Evolutionary conservation across 2,888 invertebrate species (phyloP), one percentile per base, ranked within the genome.

Genomic region (Panopea generosa): DNA sequence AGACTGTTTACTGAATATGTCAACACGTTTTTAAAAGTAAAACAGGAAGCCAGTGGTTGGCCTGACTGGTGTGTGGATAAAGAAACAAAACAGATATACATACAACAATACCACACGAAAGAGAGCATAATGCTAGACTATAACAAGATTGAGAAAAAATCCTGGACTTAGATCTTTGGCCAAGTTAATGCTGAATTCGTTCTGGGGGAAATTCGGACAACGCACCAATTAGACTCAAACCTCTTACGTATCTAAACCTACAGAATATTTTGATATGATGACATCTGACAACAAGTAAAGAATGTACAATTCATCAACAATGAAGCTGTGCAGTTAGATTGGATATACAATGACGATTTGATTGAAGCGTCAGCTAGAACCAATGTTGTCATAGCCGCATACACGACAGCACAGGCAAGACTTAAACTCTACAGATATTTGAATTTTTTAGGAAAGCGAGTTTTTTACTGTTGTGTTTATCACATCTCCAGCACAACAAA

Each of bases 1-100:
- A 83, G 83, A 1, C 29, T 91, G 2, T 91, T 92, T 75, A 73
- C 85, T 0, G 83, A 80, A 0, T 91, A 89, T 71, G 86, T 92
- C 0, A 86, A 91, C n/a, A n/a, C n/a, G n/a, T n/a, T n/a, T n/a
- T n/a, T n/a, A n/a, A n/a, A n/a, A n/a, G n/a, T n/a, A n/a, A 89
- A 88, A 61, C 77, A 83, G 53, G 86, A 88, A 68, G 71, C 85
- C 1, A 71, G 68, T 27, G 86, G 84, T 2, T 89, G 83, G 82
- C 89, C 89, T 2, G 33, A 47, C 1, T 65, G 81, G 57, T 76
- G 77, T 26, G 29, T 18, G 11, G 73, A 18, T 2, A 81, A 79
- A 16, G 66, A 63, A 18, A 78, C 83, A 4, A 85, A 77, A 61
- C 49, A 63, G 4, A 62, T 66, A 22, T 89, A 86, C 56, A 74